Evolutionary conservation across 2,113 vertebrate species (phyloP), one percentile per base, ranked within the genome.

Genomic region (Catagonus wagneri): DNA sequence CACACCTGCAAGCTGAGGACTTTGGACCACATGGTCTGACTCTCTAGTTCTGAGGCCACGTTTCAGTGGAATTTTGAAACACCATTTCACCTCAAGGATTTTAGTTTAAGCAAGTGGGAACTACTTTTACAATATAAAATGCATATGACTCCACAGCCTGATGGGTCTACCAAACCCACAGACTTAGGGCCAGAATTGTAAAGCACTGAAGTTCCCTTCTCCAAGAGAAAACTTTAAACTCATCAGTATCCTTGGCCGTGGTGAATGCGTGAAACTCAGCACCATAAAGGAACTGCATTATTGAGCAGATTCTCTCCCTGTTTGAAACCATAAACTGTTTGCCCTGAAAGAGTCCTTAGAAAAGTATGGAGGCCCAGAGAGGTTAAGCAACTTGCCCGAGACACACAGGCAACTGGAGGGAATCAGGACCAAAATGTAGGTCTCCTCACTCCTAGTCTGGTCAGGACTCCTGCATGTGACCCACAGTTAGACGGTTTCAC

Each of bases 101-200:
- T 97, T 81, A 90, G 39, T 72, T 75, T 76, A 76, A 95, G 50
- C 65, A 71, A 93, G 66, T 36, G 7, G 50, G 34, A 95, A 83
- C n/a, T 66, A 36, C 15, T 87, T 90, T 66, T 27, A 20, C 14
- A 50, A 1, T 23, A 6, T 69, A 54, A 94, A 89, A 89, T 68
- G 6, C 10, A 52, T 27, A 50, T 36, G 79, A 58, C 2, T 63
- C 36, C 79, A 32, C 7, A 94, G 50, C 10, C 29, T 61, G 12
- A 65, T 2, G 27, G 58, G 50, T 39, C 63, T 71, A 16, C 16
- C 39, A 87, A 32, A 78, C 25, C 58, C 50, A 54, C 14, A 58
- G 25, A 75, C 54, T 23, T 17, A n/a, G 23, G 20, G 56, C n/a
- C 54, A 15, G 16, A 2, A 23, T 3, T 80, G 56, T 79, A 66